Base-by-base conservation (phyloP, 2,888 invertebrate genomes). In the Cephus runcator region DNA sequence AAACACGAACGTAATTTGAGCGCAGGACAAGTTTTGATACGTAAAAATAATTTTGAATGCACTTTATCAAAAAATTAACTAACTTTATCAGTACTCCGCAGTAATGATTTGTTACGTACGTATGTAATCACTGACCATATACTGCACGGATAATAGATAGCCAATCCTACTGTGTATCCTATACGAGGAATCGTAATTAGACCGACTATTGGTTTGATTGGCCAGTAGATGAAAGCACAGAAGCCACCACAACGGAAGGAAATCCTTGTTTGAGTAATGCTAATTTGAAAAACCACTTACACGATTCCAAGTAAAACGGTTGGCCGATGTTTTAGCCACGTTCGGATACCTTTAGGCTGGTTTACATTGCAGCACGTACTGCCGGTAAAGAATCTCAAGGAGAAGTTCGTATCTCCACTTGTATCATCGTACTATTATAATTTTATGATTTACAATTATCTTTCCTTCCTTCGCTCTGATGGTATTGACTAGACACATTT, bases 261-360 rank as follows among this genome's bases (percentile, higher is more conserved):
- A 71, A 34, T 34, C 11, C 69, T 71, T 74, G 71, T 77, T 77
- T 71, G 77, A 76, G 73, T 78, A 73, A 78, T 76, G 73, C 76
- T 78, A 78, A 78, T 78, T 78, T 73, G 75, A 76, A 78, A 78
- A 69, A 71, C 78, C 78, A 69, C 76, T 78, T 68, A 76, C 76
- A 68, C 76, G 73, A 78, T 76, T 73, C 71, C 68, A 34, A 31
- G 78, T 78, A 78, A 56, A 76, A 78, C 76, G 78, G 68, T 73
- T 73, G 35, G 34, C 73, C 71, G 73, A 76, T 73, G 69, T 69
- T n/a, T 35, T 75, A 69, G 31, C 74, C 34, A 11, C 36, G 75
- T 40, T 74, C 40, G 40, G 34, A 71, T 71, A 12, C 31, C 31
- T 71, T 15, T 71, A 33, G 71, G 31, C 31, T 71, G 12, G 30